Evolutionary conservation across 2,797 vertebrate genomes (phyloP), one percentile per base, ranked within the genome.

Genomic region (Argya squamiceps): DNA sequence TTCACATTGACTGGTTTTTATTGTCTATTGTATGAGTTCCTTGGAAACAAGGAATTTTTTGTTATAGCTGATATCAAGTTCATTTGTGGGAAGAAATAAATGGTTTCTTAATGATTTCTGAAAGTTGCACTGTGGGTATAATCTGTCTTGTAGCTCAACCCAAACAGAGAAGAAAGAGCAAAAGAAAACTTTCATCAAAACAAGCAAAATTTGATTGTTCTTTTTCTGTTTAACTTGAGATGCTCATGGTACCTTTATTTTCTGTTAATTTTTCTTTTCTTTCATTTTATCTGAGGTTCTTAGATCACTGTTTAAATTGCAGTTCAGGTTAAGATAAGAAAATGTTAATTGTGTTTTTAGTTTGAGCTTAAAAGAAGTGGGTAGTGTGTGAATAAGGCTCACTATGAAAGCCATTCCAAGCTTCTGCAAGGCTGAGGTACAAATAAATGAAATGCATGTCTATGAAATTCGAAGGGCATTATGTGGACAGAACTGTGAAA

Each of bases 71-170:
- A 32, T 94, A 88, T 18, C 41, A 78, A 9, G 15, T 62, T 92
- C 27, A 63, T 96, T 88, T 92, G 73, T 88, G 24, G 23, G 30
- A 74, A 84, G 41, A 95, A 85, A 87, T 80, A 92, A 91, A 87
- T 64, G 19, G 19, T 69, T 89, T 77, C 63, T 60, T 86, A 89
- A 84, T 75, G 53, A 70, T 78, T 89, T 88, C 46, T 77, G 58
- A 68, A 86, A 70, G 34, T 71, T 3, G 1, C 44, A 71, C 50
- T 36, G 49, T 67, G 37, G 24, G 80, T 93, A 53, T 62, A 82
- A 87, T 83, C 36, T 23, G 10, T 60, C 32, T 85, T 82, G 19
- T 15, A 77, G 24, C 19, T 92, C 60, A 85, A 64, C 15, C 6
- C 49, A 83, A 68, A 86, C 23, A 85, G 50, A 77, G 15, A 75